Evolutionary conservation across 2,113 vertebrate species (phyloP).

Genomic region (Noctilio leporinus): DNA sequence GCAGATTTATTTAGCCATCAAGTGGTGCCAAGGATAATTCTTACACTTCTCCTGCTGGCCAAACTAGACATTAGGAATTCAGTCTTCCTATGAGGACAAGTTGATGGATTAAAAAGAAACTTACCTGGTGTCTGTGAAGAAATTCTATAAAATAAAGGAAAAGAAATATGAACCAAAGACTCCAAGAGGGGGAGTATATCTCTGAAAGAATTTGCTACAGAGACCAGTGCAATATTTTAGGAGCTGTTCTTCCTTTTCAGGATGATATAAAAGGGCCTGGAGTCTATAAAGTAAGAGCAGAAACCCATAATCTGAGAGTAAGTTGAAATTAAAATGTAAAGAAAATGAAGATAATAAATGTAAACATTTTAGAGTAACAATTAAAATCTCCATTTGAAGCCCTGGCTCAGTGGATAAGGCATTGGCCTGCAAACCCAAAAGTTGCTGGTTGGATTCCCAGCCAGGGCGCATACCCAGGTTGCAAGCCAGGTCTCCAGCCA

Average conservation of each 20-base stretch:
- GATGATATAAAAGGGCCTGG: not conserved
- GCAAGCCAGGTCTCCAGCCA: no score
- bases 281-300: not conserved
- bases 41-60: not conserved
- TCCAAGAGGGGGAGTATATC: not conserved
- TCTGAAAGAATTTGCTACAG: not conserved
- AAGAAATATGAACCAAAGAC: not conserved
- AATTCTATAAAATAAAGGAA: not conserved
- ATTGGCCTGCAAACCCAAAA: no score
- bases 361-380: not conserved
- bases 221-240: not conserved
- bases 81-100: not conserved
- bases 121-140: not conserved
- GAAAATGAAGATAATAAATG: not conserved
- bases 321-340: not conserved
- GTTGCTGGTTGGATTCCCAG: no score
- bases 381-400: not conserved
- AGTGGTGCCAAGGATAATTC: not conserved
- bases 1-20: not conserved
- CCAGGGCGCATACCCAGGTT: no score
- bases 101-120: not conserved
- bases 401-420: no score
- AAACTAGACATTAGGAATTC: not conserved
- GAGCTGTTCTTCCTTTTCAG: not conserved
- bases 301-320: not conserved